Evolutionary conservation across 2,888 invertebrate genomes (phyloP).

Genomic region (Chymomyza caudatula): DNA sequence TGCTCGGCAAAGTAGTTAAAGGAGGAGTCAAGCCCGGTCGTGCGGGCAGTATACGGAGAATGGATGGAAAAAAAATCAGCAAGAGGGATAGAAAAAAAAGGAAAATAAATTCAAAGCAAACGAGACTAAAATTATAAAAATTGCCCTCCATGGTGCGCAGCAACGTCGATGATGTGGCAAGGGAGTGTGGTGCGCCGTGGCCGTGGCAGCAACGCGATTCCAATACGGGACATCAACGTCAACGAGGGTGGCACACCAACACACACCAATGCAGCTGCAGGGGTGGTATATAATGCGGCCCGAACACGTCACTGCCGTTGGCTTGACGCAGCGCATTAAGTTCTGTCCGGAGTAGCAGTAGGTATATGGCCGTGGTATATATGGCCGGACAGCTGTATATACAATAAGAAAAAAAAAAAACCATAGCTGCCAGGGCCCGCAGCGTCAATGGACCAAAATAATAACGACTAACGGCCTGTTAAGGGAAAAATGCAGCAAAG

Average conservation of each 20-base stretch:
- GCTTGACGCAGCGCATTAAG: conserved; percentile 53
- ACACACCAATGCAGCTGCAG: conserved; percentile 10
- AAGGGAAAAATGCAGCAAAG: conserved; percentile 58
- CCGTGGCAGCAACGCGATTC: conserved; percentile 63
- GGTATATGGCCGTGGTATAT: conserved; percentile 4
- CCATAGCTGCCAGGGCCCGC: conserved; percentile 56
- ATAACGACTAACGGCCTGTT: conserved; percentile 71
- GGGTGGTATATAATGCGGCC: conserved; percentile 59
- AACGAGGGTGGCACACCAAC: conserved; percentile 52
- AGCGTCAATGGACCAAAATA: conserved; percentile 77
- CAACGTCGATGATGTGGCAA: no score
- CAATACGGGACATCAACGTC: conserved; percentile 73
- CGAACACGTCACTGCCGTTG: conserved; percentile 39
- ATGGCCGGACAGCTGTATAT: conserved; percentile 10
- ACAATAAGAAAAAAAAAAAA: background rate
- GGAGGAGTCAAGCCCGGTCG: conserved; percentile 57
- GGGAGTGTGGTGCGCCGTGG: conserved; percentile 27
- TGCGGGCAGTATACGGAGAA: conserved; percentile 24
- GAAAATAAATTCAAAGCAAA: conserved; percentile 72
- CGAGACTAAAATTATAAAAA: conserved; percentile 75
- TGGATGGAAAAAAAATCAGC: conserved; percentile 20
- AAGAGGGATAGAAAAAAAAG: conserved; percentile 31
- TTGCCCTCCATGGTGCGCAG: conserved; percentile 62
- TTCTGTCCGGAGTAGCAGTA: conserved; percentile 13
- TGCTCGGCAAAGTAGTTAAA: conserved; percentile 27